phyloP scores from a whole-genome alignment of 2,797 vertebrate species.

The Xerus rutilus region DNA sequence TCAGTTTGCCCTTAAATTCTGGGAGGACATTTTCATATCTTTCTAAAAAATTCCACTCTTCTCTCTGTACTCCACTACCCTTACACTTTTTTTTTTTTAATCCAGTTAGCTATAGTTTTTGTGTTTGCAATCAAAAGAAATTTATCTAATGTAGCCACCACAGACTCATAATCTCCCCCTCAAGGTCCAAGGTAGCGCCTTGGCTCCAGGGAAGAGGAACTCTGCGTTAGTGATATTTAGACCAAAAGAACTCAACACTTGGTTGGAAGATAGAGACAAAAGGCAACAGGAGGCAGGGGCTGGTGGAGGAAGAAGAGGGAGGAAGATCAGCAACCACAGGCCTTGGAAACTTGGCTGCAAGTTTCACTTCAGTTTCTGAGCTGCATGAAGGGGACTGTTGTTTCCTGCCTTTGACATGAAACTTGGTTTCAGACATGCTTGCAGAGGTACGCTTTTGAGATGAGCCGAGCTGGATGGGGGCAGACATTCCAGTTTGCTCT shows the following conservation, averaged over 20 bases:
- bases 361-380: conserved; percentile 72
- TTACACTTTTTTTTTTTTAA: not conserved
- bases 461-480: not conserved
- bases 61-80: no score
- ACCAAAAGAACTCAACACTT: not conserved
- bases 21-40: not conserved
- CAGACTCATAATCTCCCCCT: not conserved
- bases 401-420: conserved; percentile 68
- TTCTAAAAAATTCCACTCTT: not conserved
- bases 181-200: not conserved
- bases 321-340: not conserved
- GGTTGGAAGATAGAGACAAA: not conserved
- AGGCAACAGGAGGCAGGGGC: not conserved
- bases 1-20: not conserved
- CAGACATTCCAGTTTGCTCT: not conserved
- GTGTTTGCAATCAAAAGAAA: conserved; percentile 39
- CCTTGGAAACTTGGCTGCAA: conserved; percentile 46
- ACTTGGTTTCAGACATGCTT: not conserved
- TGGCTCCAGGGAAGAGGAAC: not conserved
- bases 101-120: not conserved
- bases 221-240: not conserved
- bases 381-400: not conserved
- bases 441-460: not conserved
- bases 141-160: not conserved
- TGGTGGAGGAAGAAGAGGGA: not conserved